Base-by-base conservation (phyloP, 1,140 invertebrate species). In the Calliphora vicina region DNA sequence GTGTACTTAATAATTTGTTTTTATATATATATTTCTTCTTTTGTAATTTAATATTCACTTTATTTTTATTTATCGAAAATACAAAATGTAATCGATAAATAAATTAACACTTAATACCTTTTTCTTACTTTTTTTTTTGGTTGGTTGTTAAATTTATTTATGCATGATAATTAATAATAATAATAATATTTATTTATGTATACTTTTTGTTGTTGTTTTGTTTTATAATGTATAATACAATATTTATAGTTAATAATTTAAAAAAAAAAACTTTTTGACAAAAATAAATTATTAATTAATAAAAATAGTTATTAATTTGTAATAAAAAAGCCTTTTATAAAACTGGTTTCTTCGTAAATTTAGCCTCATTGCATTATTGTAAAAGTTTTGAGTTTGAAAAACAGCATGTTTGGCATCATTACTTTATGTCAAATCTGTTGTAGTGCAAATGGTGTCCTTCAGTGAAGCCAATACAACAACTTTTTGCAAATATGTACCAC, bases 41-140 rank as follows among this genome's bases (percentile, higher is more conserved):
- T 43, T 43, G n/a, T n/a, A 35, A 35, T 29, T 42, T 76, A n/a
- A 35, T 43, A 17, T 78, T 43, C 15, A 23, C 20, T 78, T 76
- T 73, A 29, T 8, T 15, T 29, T 76, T 42, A 76, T 57, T 17
- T 57, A 17, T 57, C 35, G 35, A 0, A 0, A 35, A 5, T 35
- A 8, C 10, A 8, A 3, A 2, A 29, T 8, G 35, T 25, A 67
- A 67, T 25, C 20, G 35, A 45, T 78, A 78, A 78, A 78, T 78
- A 78, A 78, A 23, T 78, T 23, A 78, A 78, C 35, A 78, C 74
- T 78, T 78, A 78, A 78, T 78, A 78, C 26, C 27, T 74, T 74
- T 74, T 71, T 71, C 17, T 4, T 35, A n/a, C n/a, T 35, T 2
- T 5, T 35, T 8, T 2, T 35, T 35, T 35, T 35, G 29, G 29